Evolutionary conservation across 2,888 invertebrate genomes (phyloP), one percentile per base, ranked within the genome.

Genomic region (Eucriotettix oculatus): DNA sequence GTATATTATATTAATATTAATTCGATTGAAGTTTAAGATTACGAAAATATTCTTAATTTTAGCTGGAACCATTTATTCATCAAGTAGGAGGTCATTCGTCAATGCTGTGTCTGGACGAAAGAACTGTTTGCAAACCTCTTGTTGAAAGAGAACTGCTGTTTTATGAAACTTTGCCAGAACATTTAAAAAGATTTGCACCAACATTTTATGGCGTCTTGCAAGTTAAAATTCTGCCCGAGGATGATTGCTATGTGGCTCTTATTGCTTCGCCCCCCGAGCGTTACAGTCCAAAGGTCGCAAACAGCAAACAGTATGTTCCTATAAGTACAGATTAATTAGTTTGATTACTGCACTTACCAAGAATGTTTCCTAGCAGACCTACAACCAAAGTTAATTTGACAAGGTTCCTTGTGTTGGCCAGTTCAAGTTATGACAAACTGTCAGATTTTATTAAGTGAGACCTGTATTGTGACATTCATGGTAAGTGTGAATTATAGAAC

Each of bases 51-150:
- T 48, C n/a, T 48, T 12, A 14, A 1, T 58, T 16, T 42, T 56
- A 42, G 52, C 40, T 58, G 66, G 75, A 77, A 67, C 78, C 78
- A 40, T 78, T 78, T 66, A 72, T 76, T 61, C 78, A 78, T 67
- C 79, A 79, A 71, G 78, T 79, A 54, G 78, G 79, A 56, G 79
- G 79, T 10, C 77, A 78, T 67, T 75, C 76, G 10, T 75, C 76
- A 58, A 75, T 79, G 71, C 71, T 79, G 56, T 71, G 73, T 59
- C 72, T 78, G 63, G 76, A 78, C 66, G 74, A 76, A 56, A 68
- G 71, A 29, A 78, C 79, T 2, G 73, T 79, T 41, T 79, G 79
- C 68, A 81, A 78, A 66, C 79, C 80, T 14, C 71, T 78, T 52
- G 76, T 77, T 59, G 69, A 73, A 12, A 69, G 78, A 61, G 81